These are phyloP conservation scores for Apis florea DNA, from an alignment of 1,140 invertebrate species.

Conservation along the genomic window DNA sequence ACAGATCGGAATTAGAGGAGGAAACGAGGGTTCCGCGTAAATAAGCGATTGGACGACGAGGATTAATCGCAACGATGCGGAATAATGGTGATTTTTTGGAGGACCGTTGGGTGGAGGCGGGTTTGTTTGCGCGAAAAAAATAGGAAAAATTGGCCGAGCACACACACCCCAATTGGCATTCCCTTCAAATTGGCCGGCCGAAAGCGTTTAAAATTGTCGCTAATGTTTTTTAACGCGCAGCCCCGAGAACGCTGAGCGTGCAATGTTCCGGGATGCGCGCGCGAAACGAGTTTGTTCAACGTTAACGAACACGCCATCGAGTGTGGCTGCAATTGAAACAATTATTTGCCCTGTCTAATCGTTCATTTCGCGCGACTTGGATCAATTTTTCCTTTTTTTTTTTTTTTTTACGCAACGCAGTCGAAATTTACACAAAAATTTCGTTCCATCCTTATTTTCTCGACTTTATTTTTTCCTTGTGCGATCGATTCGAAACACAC, in stretches of 20 bases:
- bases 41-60: background rate
- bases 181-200: background rate
- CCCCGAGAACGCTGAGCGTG: background rate
- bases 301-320: background rate
- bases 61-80: background rate
- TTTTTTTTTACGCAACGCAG: background rate
- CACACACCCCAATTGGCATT: background rate
- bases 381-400: background rate
- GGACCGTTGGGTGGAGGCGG: background rate
- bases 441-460: no score
- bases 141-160: background rate
- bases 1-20: background rate
- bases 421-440: background rate
- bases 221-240: slow-evolving; percentile 8
- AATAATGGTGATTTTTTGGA: slow-evolving; percentile 8
- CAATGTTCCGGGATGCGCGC: background rate
- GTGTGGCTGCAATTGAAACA: background rate
- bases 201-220: background rate
- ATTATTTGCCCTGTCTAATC: background rate
- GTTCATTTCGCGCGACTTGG: background rate
- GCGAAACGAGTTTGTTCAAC: slow-evolving; percentile 1
- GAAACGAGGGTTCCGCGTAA: background rate
- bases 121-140: background rate
- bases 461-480: no score
- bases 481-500: slow-evolving; percentile 16